Conservation (phyloP, 2,113 vertebrate species). For the Eira barbara region DNA sequence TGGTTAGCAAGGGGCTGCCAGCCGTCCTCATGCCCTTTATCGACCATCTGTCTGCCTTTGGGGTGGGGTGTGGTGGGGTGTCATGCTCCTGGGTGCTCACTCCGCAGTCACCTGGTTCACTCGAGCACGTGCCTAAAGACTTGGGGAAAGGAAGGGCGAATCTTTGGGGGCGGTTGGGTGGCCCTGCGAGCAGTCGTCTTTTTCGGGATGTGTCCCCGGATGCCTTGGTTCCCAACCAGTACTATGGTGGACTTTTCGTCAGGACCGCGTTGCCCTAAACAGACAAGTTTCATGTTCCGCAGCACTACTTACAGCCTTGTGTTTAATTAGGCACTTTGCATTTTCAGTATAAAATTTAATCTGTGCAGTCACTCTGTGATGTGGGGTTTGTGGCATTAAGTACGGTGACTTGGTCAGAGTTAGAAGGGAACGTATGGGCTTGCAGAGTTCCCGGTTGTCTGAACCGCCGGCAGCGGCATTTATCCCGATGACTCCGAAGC, state of each 20-base stretch:
- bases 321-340: neutral
- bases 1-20: neutral
- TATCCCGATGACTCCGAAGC: too few species aligned
- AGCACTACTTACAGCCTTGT: fast-evolving
- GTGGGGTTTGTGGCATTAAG: too few species aligned
- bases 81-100: neutral
- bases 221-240: neutral
- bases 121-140: fast-evolving
- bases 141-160: neutral
- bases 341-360: neutral
- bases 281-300: too few species aligned
- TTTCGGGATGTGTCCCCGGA: neutral
- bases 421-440: fast-evolving
- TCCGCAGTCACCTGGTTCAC: neutral
- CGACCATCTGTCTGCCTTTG: neutral
- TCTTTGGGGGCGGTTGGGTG: neutral
- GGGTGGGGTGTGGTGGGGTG: too few species aligned
- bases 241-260: neutral
- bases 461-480: fast-evolving
- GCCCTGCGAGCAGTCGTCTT: neutral
- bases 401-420: fast-evolving
- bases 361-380: neutral
- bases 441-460: fast-evolving
- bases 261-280: neutral
- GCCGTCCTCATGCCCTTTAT: too few species aligned